Evolutionary conservation across 1,140 invertebrate species (phyloP), one percentile per base, ranked within the genome.

Genomic region (Brachystomella parvula): DNA sequence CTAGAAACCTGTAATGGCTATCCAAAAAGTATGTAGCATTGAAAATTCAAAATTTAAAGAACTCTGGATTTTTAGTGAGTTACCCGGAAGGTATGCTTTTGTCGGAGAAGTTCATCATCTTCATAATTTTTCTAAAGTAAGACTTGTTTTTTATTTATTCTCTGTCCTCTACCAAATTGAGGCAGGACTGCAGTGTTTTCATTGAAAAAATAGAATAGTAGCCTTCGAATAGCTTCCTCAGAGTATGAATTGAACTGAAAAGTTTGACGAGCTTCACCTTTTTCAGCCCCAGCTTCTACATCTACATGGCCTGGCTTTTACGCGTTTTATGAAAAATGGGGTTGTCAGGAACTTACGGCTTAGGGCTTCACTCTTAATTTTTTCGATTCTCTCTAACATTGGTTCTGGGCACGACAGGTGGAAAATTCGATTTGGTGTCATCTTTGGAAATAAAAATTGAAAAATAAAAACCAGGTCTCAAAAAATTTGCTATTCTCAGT

Each of bases 391-490:
- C 15, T 35, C 21, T 31, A 30, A 3, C 12, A 56, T 39, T 3
- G 56, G 58, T 15, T 64, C 64, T 1, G 67, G 62, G 47, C 61
- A 64, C 2, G 64, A 63, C 1, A 71, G 12, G 15, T 63, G 49
- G 53, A 71, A 69, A 15, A 71, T 26, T 12, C 70, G 64, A 63
- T 69, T 71, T 1, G 67, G 58, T 26, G 31, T 28, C 3, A 71
- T 35, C 44, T 53, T n/a, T n/a, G 24, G 24, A 26, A 53, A 53
- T 26, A 24, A 53, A 19, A 19, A 17, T 6, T 26, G 24, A 26
- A 12, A 9, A 26, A n/a, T n/a, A n/a, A n/a, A n/a, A n/a, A 24
- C n/a, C n/a, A 53, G n/a, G 9, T 9, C 39, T 44, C 9, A 44
- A 44, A 44, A 9, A n/a, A 9, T 53, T 24, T 6, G 24, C 12